Percentiles rank a stretch among this genome's conserved stretches.
phyloP scores from a whole-genome alignment of 2,888 invertebrate genomes.

The Uropetala carovei region DNA sequence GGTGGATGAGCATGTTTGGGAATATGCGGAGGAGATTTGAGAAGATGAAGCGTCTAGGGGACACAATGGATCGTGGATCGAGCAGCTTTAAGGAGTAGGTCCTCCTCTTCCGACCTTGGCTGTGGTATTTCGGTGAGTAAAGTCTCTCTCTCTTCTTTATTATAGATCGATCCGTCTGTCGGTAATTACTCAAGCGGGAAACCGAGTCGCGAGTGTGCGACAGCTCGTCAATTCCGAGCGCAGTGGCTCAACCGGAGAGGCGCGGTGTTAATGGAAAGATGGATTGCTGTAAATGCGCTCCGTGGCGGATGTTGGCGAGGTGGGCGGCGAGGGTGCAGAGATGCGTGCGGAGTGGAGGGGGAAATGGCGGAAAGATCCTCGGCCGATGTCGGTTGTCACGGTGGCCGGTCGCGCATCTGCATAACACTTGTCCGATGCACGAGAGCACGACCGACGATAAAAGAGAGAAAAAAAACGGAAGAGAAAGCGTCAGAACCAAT shows the following conservation, averaged over 20 bases:
- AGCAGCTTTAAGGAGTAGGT: constrained; percentile 21
- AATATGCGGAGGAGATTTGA: constrained; percentile 34
- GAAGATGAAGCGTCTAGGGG: constrained; percentile 19
- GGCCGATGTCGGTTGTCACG: too few relatives aligned
- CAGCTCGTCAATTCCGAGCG: not conserved
- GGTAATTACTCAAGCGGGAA: not conserved
- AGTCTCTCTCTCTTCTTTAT: constrained; percentile 25
- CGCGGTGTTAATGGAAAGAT: constrained; percentile 12
- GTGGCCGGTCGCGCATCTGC: too few relatives aligned
- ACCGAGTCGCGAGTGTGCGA: not conserved
- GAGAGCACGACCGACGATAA: too few relatives aligned
- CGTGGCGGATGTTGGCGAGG: too few relatives aligned
- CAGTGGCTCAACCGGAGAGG: not conserved
- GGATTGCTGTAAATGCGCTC: not conserved
- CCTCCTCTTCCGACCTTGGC: constrained; percentile 3
- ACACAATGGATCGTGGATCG: constrained; percentile 16
- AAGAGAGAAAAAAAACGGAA: too few relatives aligned
- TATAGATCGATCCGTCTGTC: not conserved
- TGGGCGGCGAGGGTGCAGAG: too few relatives aligned
- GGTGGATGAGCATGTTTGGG: constrained; percentile 41
- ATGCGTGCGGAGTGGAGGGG: too few relatives aligned
- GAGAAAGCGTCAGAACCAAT: too few relatives aligned
- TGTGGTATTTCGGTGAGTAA: constrained; percentile 5
- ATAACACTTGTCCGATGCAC: too few relatives aligned
- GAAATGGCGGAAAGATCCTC: too few relatives aligned